Evolutionary conservation across 1,140 invertebrate species (phyloP).

Genomic region (Drosophila setifemur): DNA sequence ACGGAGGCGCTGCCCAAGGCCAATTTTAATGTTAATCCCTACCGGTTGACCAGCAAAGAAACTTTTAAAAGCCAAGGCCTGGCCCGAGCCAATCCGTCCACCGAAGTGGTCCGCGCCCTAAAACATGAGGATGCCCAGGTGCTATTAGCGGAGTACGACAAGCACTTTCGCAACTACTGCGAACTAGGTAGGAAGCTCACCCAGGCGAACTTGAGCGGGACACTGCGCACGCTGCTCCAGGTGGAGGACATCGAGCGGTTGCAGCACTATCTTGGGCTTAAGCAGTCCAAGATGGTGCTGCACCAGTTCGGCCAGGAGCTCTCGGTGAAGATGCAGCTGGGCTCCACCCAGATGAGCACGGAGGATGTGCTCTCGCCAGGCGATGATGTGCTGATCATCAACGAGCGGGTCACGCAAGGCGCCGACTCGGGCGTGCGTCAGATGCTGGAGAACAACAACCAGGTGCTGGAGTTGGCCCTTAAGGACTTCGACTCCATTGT

Average conservation of each 20-base stretch:
- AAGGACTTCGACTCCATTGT: slow-evolving; percentile 58
- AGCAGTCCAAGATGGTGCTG: slow-evolving; percentile 59
- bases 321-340: slow-evolving; percentile 50
- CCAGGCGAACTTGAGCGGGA: slow-evolving; percentile 36
- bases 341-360: slow-evolving; percentile 16
- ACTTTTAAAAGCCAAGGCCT: slow-evolving; percentile 33
- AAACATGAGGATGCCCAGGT: slow-evolving; percentile 47
- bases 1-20: slow-evolving; percentile 60
- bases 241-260: slow-evolving; percentile 68
- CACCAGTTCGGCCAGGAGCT: slow-evolving; percentile 65
- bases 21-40: slow-evolving; percentile 60
- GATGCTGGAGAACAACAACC: slow-evolving; percentile 44
- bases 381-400: slow-evolving; percentile 66
- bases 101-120: slow-evolving; percentile 31
- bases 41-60: slow-evolving; percentile 49
- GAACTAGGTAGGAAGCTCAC: slow-evolving; percentile 38
- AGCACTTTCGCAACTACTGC: slow-evolving; percentile 53
- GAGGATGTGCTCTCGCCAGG: slow-evolving; percentile 65
- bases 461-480: slow-evolving; percentile 53
- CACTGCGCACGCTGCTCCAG: slow-evolving; percentile 56
- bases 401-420: slow-evolving; percentile 16
- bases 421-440: slow-evolving; percentile 11
- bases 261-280: slow-evolving; percentile 54
- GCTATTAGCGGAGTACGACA: slow-evolving; percentile 41
- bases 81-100: slow-evolving; percentile 38